Base-by-base conservation (phyloP, 2,113 vertebrate genomes). In the Solea senegalensis region DNA sequence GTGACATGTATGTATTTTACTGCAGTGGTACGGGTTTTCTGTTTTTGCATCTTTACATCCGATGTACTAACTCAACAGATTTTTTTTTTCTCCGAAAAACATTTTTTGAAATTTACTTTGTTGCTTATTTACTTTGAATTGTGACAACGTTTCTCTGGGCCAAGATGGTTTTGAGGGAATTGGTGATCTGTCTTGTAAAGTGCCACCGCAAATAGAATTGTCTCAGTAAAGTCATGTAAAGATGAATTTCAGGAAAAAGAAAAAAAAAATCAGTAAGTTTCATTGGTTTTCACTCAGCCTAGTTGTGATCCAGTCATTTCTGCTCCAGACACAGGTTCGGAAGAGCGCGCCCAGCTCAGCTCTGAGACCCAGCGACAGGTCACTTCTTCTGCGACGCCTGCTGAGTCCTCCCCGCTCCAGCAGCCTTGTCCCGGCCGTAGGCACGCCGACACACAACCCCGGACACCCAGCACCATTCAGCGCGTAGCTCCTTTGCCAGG, bases 391-490 rank as follows among this genome's bases (percentile, higher is more conserved):
- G 83, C 77, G 52, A 72, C 87, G 59, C 85, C 94, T 84, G 92
- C 90, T 76, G 91, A 92, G 65, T 81, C 72, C 86, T 87, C 55
- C 87, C 87, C 63, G 93, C 89, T 61, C 83, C 88, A 86, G 67
- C 74, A 87, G 82, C 85, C 74, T 64, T 73, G 73, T 76, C 80
- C 80, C 86, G 80, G 83, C 81, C 76, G 88, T 79, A 86, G 92
- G 86, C 86, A 90, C 87, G 85, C 86, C 78, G 86, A 74, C 76
- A 82, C 87, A 89, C 91, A 90, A 70, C 55, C 90, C 85, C 92
- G 89, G 91, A 95, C 93, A 94, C 94, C 92, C 86, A 95, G 93
- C 96, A 98, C 93, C 95, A 98, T 98, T 98, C 96, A 97, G 95
- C 96, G 95, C 93, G 94, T 95, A 93, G 95, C 95, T 95, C 95